These are phyloP conservation scores for Agrochola lota DNA, from an alignment of 2,888 invertebrate genomes.

Conservation along the genomic window DNA sequence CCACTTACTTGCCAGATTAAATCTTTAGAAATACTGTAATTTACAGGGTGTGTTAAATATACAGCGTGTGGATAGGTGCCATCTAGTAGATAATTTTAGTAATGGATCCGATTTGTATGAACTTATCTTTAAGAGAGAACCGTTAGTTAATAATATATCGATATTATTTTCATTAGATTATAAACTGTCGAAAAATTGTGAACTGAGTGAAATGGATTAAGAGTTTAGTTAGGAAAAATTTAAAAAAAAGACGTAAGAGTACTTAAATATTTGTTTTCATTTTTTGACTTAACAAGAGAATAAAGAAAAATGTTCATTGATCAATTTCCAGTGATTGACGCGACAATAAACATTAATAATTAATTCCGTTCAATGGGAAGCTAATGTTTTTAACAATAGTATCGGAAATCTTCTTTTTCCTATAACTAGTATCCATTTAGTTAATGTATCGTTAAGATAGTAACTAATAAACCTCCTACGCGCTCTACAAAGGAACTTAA, in stretches of 20 bases:
- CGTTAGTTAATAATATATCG: too few species aligned
- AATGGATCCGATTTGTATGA: not conserved
- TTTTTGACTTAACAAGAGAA: not conserved
- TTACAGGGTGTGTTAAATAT: not conserved
- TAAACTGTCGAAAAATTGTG: too few species aligned
- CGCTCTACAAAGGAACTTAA: conserved; percentile 24
- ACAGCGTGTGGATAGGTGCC: not conserved
- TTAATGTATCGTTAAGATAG: conserved; percentile 8
- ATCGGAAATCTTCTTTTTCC: not conserved
- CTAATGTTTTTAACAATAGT: conserved; percentile 16
- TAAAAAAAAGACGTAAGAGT: not conserved
- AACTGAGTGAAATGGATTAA: too few species aligned
- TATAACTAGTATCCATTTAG: not conserved
- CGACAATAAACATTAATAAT: not conserved
- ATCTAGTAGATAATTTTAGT: not conserved
- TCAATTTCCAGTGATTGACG: conserved; percentile 6
- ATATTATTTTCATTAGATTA: too few species aligned
- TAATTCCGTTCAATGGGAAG: not conserved
- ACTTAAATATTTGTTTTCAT: not conserved
- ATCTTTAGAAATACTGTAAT: not conserved
- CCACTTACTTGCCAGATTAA: not conserved
- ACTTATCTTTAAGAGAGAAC: too few species aligned
- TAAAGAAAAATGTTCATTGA: not conserved
- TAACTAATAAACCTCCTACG: conserved; percentile 3
- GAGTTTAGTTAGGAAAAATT: not conserved